Conservation (phyloP, 2,113 vertebrate species). For the Rhinogobius similis region DNA sequence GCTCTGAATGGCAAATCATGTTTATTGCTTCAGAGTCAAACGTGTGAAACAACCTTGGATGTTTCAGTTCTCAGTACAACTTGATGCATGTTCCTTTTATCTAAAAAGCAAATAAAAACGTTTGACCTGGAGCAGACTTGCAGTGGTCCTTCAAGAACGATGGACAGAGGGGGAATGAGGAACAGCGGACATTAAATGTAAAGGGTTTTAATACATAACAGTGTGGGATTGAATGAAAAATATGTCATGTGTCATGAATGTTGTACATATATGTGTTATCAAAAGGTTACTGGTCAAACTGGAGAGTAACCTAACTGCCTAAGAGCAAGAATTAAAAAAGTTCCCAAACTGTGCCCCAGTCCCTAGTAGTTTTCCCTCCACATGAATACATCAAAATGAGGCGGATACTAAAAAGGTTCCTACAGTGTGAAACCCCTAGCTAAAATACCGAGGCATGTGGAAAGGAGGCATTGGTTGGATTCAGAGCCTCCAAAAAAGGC, state of each 20-base stretch:
- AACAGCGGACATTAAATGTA: not conserved
- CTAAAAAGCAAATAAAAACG: slow-evolving; percentile 1
- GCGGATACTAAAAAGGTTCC: not conserved
- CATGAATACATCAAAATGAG: not conserved
- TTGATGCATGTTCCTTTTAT: not conserved
- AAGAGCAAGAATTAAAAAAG: not conserved
- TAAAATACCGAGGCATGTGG: too few species aligned
- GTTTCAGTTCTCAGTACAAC: not conserved
- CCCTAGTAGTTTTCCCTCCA: too few species aligned
- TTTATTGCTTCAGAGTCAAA: not conserved
- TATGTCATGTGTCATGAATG: not conserved
- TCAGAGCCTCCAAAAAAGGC: not conserved
- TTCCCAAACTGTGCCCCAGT: too few species aligned
- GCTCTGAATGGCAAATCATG: not conserved
- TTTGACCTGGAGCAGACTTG: not conserved
- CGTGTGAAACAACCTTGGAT: not conserved
- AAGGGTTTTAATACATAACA: not conserved
- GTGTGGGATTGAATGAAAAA: not conserved
- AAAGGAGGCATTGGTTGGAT: not conserved
- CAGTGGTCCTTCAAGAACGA: not conserved
- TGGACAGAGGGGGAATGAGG: too few species aligned
- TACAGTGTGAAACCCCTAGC: not conserved
- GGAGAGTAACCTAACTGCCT: too few species aligned
- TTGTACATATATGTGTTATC: too few species aligned
- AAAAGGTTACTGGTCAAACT: too few species aligned